Conservation (phyloP, 2,888 invertebrate species). For the Andrena bicolor region DNA sequence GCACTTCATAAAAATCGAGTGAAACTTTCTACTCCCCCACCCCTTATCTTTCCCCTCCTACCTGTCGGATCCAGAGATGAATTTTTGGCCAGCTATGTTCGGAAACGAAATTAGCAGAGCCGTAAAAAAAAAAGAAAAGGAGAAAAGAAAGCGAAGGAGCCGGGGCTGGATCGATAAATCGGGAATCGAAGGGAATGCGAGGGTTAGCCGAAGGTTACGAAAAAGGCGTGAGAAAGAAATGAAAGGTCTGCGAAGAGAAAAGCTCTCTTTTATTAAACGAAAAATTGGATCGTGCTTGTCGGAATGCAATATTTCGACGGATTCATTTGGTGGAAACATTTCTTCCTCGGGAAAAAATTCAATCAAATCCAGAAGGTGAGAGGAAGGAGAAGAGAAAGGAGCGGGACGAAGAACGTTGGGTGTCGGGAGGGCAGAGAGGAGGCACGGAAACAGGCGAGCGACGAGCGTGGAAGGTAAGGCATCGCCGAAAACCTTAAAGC, state of each 20-base stretch:
- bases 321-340: constrained; percentile 85
- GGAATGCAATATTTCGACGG: constrained; percentile 85
- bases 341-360: constrained; percentile 84
- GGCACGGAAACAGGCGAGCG: constrained; percentile 59
- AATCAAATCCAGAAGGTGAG: constrained; percentile 80
- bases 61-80: neutral
- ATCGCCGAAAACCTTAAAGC: constrained; percentile 14
- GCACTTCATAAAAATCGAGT: neutral
- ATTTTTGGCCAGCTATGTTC: neutral
- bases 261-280: constrained; percentile 84
- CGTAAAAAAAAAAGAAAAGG: neutral
- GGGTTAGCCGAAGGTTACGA: constrained; percentile 50
- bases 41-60: too few relatives aligned
- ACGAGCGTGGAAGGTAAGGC: constrained; percentile 36
- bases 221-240: constrained; percentile 57
- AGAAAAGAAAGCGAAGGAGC: neutral
- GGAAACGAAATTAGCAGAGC: constrained; percentile 19
- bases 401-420: neutral
- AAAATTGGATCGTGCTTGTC: constrained; percentile 83
- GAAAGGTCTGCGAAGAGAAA: constrained; percentile 66
- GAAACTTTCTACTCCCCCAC: neutral
- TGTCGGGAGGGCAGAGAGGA: constrained; percentile 22
- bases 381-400: constrained; percentile 50
- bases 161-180: constrained; percentile 44
- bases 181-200: constrained; percentile 42